Evolutionary conservation across 2,888 invertebrate species (phyloP).

Genomic region (Drosophila infuscata): DNA sequence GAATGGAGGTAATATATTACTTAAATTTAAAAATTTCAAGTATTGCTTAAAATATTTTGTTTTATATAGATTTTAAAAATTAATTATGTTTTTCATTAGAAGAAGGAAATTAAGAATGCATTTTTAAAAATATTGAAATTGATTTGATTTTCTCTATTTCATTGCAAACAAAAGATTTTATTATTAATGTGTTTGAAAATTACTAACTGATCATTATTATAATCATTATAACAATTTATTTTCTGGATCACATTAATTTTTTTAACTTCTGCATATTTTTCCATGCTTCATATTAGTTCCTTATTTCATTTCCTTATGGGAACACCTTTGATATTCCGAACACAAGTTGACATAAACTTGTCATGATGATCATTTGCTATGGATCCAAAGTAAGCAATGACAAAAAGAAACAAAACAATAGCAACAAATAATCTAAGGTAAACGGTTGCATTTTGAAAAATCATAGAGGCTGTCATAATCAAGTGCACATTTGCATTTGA

Average conservation of each 20-base stretch:
- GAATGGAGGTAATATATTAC: background rate
- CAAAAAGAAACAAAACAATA: conserved; percentile 10
- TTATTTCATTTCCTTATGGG: conserved; percentile 26
- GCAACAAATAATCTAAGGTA: background rate
- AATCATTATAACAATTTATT: background rate
- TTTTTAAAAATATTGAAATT: background rate
- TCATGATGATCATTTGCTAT: conserved; percentile 3
- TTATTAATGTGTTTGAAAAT: background rate
- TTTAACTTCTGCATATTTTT: background rate
- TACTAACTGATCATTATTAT: background rate
- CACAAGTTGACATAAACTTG: conserved; percentile 25
- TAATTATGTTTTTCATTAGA: background rate
- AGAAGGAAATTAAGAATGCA: background rate
- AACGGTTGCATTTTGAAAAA: conserved; percentile 11
- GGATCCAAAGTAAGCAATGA: conserved; percentile 6
- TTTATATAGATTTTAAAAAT: background rate
- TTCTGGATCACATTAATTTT: background rate
- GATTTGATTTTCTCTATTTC: background rate
- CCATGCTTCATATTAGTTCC: background rate
- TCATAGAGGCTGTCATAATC: conserved; percentile 43
- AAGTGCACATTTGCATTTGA: conserved; percentile 53
- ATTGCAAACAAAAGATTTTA: background rate
- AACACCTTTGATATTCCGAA: conserved; percentile 25
- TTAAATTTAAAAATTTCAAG: background rate
- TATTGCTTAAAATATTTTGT: background rate